Conservation (phyloP, 2,113 vertebrate species). For the Dasypus novemcinctus region DNA sequence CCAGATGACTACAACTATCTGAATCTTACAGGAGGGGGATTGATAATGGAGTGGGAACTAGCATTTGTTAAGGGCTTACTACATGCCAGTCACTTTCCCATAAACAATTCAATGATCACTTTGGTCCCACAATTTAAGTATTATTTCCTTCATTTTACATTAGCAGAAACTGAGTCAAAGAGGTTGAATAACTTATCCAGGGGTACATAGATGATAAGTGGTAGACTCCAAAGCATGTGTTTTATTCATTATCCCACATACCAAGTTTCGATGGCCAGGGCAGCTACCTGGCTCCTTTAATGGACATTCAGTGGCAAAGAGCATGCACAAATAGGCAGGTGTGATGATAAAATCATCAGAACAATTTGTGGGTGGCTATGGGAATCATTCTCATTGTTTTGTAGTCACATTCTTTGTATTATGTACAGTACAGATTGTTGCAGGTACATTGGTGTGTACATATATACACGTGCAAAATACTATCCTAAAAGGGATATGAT, state of each 20-base stretch:
- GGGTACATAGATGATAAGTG: neutral
- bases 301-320: neutral
- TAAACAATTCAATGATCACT: neutral
- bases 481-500: neutral
- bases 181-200: neutral
- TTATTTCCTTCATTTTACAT: neutral
- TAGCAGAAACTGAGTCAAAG: neutral
- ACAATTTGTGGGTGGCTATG: slow-evolving; percentile 6
- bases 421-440: neutral
- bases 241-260: neutral
- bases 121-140: neutral
- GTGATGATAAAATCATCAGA: neutral
- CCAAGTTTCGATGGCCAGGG: neutral
- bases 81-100: neutral
- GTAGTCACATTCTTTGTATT: neutral
- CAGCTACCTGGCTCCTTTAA: neutral
- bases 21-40: neutral
- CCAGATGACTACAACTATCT: neutral
- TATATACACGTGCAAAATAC: neutral
- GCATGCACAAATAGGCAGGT: neutral
- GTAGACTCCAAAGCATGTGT: neutral
- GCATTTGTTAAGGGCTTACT: neutral
- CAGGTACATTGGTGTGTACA: neutral
- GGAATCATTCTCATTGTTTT: neutral
- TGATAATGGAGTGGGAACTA: neutral